Percentiles rank a stretch among this genome's conserved stretches.
phyloP scores from a whole-genome alignment of 2,113 vertebrate genomes.

The Orientallactaga bullata region DNA sequence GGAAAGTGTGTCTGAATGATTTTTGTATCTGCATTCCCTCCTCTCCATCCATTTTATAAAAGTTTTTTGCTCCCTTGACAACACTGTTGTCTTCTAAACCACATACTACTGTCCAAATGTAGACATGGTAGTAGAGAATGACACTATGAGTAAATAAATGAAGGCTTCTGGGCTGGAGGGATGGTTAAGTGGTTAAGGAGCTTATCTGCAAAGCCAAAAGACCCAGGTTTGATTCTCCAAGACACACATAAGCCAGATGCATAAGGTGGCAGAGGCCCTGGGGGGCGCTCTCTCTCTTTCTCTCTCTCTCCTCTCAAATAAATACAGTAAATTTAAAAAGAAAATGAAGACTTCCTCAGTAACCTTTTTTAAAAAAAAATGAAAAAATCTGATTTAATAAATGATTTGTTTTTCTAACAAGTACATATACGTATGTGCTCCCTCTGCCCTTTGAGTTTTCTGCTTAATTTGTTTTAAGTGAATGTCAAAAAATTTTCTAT shows the following conservation, averaged over 20 bases:
- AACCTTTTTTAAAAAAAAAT: neutral
- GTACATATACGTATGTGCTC: neutral
- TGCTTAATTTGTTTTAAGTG: conserved; percentile 11
- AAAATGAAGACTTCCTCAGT: no score
- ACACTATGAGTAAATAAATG: neutral
- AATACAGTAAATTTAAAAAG: no score
- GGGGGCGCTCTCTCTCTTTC: no score
- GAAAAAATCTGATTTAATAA: neutral
- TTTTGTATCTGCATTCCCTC: neutral
- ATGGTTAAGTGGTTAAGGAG: no score
- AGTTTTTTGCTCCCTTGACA: neutral
- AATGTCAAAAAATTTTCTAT: conserved; percentile 3
- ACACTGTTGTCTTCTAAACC: neutral
- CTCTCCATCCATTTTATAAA: neutral
- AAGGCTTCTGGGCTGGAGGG: neutral
- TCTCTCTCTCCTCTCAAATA: no score
- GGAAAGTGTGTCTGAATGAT: neutral
- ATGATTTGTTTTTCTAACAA: neutral
- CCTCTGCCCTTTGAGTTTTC: neutral
- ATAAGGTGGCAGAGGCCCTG: no score
- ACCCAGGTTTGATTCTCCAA: no score
- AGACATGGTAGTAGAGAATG: neutral
- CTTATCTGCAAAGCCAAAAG: no score
- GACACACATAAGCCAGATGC: no score
- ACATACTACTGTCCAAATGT: neutral